Evolutionary conservation across 2,797 vertebrate species (phyloP).

Genomic region (Pseudochirops corinnae): DNA sequence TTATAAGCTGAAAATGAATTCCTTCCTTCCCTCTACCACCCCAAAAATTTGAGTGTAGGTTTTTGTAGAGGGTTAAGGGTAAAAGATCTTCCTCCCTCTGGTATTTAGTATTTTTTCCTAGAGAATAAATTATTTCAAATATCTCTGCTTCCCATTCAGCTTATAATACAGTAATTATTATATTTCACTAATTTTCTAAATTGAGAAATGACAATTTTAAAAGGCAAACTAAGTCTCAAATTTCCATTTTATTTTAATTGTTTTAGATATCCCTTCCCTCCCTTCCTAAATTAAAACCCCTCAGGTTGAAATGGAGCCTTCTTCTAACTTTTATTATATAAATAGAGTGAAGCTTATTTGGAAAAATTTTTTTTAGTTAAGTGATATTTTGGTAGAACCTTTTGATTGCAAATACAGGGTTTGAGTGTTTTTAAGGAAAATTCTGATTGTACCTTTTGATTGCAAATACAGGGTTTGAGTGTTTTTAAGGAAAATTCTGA

Average conservation of each 20-base stretch:
- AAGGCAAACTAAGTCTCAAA: conserved; percentile 60
- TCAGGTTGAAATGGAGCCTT: conserved; percentile 37
- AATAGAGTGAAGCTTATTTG: conserved; percentile 55
- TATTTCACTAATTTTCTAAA: conserved; percentile 76
- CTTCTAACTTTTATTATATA: conserved; percentile 57
- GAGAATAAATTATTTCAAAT: conserved; percentile 71
- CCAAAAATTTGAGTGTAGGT: conserved; percentile 63
- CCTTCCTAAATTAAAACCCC: conserved; percentile 52
- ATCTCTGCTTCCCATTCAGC: conserved; percentile 80
- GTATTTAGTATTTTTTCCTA: conserved; percentile 57
- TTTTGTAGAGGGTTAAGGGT: conserved; percentile 62
- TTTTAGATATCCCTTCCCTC: conserved; percentile 53
- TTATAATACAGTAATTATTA: conserved; percentile 79
- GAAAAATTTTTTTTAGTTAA: conserved; percentile 54
- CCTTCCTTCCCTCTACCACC: conserved; percentile 19
- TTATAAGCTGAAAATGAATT: conserved; percentile 84
- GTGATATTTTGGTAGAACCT: conserved; percentile 62
- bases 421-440: conserved; percentile 68
- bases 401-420: conserved; percentile 70
- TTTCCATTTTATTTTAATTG: conserved; percentile 49
- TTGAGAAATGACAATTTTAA: conserved; percentile 65
- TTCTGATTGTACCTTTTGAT: conserved; percentile 54
- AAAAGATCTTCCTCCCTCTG: conserved; percentile 60
- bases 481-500: conserved; percentile 61
- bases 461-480: conserved; percentile 70